Conservation (phyloP, 2,888 invertebrate genomes). For the Serripes groenlandicus region DNA sequence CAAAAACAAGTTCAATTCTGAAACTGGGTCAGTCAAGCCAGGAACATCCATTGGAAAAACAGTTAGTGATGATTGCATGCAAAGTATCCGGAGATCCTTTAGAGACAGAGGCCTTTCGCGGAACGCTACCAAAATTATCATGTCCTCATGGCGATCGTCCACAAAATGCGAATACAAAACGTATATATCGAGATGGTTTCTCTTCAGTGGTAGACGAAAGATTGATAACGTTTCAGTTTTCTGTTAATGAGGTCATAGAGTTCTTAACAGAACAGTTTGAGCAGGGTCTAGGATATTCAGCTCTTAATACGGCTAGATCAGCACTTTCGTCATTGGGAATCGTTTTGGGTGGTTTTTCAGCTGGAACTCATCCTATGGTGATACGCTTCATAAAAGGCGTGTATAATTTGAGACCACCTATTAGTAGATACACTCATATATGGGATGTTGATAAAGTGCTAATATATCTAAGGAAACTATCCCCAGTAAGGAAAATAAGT, state of each 20-base stretch:
- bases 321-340: constrained; percentile 52
- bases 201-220: constrained; percentile 47
- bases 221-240: constrained; percentile 48
- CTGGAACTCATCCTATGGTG: constrained; percentile 49
- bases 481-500: no score
- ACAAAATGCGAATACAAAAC: constrained; percentile 57
- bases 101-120: constrained; percentile 40
- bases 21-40: background rate
- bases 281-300: constrained; percentile 48
- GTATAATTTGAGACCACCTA: no score
- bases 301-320: constrained; percentile 49
- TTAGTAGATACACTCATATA: no score
- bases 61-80: constrained; percentile 43
- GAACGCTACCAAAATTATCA: constrained; percentile 42
- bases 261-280: constrained; percentile 46
- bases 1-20: background rate
- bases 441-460: no score
- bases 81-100: constrained; percentile 41
- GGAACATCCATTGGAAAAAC: constrained; percentile 37
- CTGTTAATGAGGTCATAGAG: constrained; percentile 49
- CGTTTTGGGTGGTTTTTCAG: constrained; percentile 13
- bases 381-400: constrained; percentile 57
- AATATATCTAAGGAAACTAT: no score
- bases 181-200: constrained; percentile 61
- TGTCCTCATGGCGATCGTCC: constrained; percentile 55